Evolutionary conservation across 53 echinoderm and acorn worm genomes (phyloP), one percentile per base, ranked within the genome.

Genomic region (Echinarachnius parma): DNA sequence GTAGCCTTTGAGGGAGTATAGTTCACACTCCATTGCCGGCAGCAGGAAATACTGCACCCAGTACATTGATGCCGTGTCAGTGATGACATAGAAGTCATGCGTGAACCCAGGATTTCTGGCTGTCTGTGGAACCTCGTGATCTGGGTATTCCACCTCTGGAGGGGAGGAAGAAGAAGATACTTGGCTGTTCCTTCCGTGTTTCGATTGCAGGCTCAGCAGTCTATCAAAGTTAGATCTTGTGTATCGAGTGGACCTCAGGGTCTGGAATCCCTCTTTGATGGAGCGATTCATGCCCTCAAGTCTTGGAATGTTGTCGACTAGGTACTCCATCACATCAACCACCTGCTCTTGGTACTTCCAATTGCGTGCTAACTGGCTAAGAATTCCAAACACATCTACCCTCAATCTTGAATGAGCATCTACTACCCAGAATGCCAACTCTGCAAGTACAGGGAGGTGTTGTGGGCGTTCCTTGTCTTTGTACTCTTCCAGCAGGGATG

Each of bases 361-460:
- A n/a, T n/a, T n/a, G n/a, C n/a, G n/a, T n/a, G n/a, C n/a, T n/a
- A n/a, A n/a, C n/a, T n/a, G n/a, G n/a, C n/a, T n/a, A n/a, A n/a
- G n/a, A n/a, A n/a, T n/a, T n/a, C n/a, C n/a, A n/a, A n/a, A n/a
- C n/a, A n/a, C n/a, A n/a, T n/a, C n/a, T n/a, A n/a, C n/a, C n/a
- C n/a, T n/a, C n/a, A n/a, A n/a, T n/a, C n/a, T n/a, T n/a, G n/a
- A 7, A 56, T 35, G 5, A 25, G 56, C 25, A 36, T 72, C 56
- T 56, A 13, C 28, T 5, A 72, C 39, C 74, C 74, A 72, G 39
- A 37, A 42, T 18, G 74, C 70, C 53, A 70, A 19, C 42, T 72
- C 74, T 72, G 55, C 74, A 39, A 14, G 22, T n/a, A n/a, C n/a
- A n/a, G n/a, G n/a, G 55, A 70, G 70, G 26, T 70, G 22, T n/a